A percentile compares a stretch with the other conserved stretches of the same genome.
phyloP scores from a whole-genome alignment of 2,113 vertebrate genomes.

The Phrynosoma platyrhinos region DNA sequence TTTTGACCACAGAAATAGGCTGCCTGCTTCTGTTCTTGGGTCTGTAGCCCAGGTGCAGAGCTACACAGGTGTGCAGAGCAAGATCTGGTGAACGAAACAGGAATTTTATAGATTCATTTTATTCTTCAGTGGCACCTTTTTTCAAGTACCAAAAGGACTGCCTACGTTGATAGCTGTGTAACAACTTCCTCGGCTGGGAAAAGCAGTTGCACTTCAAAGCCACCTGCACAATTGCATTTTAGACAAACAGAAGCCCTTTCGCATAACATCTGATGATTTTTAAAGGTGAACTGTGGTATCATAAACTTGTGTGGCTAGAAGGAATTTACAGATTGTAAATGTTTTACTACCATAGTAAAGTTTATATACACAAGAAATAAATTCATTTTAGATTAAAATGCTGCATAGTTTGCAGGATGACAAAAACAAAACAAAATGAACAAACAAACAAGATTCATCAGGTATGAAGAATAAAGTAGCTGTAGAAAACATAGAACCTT shows the following conservation, averaged over 20 bases:
- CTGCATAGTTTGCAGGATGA: background rate
- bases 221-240: background rate
- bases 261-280: background rate
- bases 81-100: background rate
- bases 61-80: constrained; percentile 4
- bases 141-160: background rate
- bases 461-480: background rate
- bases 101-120: background rate
- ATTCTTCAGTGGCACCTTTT: background rate
- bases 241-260: rapidly evolving
- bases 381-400: background rate
- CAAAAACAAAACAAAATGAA: background rate
- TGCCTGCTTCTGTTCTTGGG: background rate
- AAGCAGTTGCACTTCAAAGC: background rate
- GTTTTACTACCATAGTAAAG: background rate
- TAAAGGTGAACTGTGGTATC: background rate
- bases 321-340: rapidly evolving
- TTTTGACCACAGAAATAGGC: background rate
- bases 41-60: background rate
- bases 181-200: background rate
- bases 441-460: rapidly evolving
- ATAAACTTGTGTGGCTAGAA: background rate
- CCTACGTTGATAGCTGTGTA: background rate
- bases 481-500: background rate
- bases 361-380: rapidly evolving